Base-by-base conservation (phyloP, 1,140 invertebrate genomes). In the Trichomalopsis sarcophagae region DNA sequence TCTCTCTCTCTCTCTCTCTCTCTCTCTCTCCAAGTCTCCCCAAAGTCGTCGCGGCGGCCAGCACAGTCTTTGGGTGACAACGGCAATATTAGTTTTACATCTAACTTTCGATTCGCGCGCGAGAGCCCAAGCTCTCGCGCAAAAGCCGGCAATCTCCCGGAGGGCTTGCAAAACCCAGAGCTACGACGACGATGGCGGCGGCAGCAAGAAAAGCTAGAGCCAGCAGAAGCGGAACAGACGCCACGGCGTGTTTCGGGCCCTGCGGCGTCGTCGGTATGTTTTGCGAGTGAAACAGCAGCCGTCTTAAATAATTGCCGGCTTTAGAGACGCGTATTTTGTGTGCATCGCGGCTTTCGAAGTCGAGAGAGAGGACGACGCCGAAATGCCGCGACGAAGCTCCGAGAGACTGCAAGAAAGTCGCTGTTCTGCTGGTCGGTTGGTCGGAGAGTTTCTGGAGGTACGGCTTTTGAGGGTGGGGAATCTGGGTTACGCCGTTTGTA, bases 1-100 rank as follows among this genome's bases (percentile, higher is more conserved):
- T n/a, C n/a, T n/a, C n/a, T n/a, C n/a, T n/a, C n/a, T n/a, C n/a
- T n/a, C n/a, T n/a, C n/a, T n/a, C n/a, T n/a, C n/a, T n/a, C n/a
- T 23, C 40, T 47, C 27, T 27, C 13, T 40, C n/a, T 74, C 73
- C 13, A 75, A 47, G 40, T 47, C 74, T 27, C 30, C 23, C 23
- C 47, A 62, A 62, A 62, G 55, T 62, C 55, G 55, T n/a, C 55
- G 27, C 27, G 27, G 27, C 27, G 55, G 21, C 11, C 21, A 6
- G 14, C 7, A n/a, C 17, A 62, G 55, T 62, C 55, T 62, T 13
- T 68, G 55, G 44, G 75, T 40, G 82, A 84, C 82, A 84, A 84
- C 40, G 75, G 75, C 82, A 84, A 84, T 84, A 84, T 84, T 84
- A 84, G 82, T 84, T 84, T 84, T 84, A 84, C 74, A 84, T 84